phyloP scores from a whole-genome alignment of 53 echinoderm and acorn worm genomes.

The Glandiceps talaboti region DNA sequence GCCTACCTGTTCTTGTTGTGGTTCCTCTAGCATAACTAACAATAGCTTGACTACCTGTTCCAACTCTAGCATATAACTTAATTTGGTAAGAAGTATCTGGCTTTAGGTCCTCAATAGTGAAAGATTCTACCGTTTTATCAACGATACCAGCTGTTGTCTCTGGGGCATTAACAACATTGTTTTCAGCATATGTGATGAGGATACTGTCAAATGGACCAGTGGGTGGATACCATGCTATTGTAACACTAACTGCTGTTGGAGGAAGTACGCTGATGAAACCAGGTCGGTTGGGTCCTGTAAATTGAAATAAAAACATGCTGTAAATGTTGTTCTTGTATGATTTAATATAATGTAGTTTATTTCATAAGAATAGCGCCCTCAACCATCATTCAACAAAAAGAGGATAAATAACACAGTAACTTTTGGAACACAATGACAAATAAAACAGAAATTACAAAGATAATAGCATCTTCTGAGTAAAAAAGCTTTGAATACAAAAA shows the following conservation, averaged over 20 bases:
- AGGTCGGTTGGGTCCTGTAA: constrained; percentile 17
- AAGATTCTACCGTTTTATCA: neutral
- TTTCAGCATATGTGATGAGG: neutral
- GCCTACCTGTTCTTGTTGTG: constrained; percentile 38
- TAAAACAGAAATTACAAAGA: no score
- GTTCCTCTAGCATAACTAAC: constrained; percentile 14
- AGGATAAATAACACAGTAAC: no score
- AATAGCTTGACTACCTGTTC: neutral
- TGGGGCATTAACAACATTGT: neutral
- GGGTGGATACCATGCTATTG: constrained; percentile 7
- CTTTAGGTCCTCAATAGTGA: constrained; percentile 22
- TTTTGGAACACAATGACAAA: no score
- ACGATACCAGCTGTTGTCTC: neutral
- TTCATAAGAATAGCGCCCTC: no score
- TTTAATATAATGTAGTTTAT: no score
- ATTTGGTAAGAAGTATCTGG: constrained; percentile 18
- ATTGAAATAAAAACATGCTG: no score
- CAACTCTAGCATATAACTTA: neutral
- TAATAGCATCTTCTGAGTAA: no score
- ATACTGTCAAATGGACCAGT: constrained; percentile 10
- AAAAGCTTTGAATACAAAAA: no score
- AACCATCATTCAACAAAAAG: no score
- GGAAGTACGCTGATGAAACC: neutral
- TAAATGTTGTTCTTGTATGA: no score
- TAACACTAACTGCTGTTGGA: neutral